Evolutionary conservation across 2,888 invertebrate genomes (phyloP).

Genomic region (Acronicta psi): DNA sequence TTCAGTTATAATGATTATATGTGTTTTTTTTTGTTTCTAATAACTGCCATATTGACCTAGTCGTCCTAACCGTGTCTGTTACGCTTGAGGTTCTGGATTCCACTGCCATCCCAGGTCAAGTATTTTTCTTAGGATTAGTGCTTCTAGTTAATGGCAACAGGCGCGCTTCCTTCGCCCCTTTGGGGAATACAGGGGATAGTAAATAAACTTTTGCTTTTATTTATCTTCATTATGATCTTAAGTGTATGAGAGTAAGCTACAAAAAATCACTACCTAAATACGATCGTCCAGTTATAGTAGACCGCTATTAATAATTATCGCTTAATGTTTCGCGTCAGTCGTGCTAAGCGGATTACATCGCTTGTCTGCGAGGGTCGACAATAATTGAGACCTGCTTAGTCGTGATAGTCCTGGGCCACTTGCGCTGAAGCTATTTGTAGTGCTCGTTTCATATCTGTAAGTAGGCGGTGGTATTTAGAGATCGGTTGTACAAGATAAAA

Average conservation of each 20-base stretch:
- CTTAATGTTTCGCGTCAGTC: constrained; percentile 59
- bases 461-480: constrained; percentile 32
- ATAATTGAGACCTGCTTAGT: constrained; percentile 58
- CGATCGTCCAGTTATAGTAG: constrained; percentile 46
- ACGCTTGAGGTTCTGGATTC: too few species aligned
- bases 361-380: constrained; percentile 60
- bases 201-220: background rate
- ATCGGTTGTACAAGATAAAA: constrained; percentile 31
- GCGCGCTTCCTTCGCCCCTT: too few species aligned
- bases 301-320: constrained; percentile 64
- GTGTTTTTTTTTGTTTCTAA: too few species aligned
- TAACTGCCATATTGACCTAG: too few species aligned
- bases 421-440: constrained; percentile 39
- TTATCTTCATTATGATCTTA: background rate
- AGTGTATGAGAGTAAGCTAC: constrained; percentile 1
- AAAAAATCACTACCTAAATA: constrained; percentile 43
- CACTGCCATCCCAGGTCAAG: too few species aligned
- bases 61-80: too few species aligned
- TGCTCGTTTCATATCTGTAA: constrained; percentile 46
- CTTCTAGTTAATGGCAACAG: too few species aligned
- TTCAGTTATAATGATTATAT: too few species aligned
- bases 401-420: constrained; percentile 52
- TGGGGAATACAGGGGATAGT: too few species aligned
- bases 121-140: too few species aligned
- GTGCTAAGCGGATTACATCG: constrained; percentile 65